phyloP scores from a whole-genome alignment of 2,797 vertebrate genomes.

The Neosilurus mollespiculum region DNA sequence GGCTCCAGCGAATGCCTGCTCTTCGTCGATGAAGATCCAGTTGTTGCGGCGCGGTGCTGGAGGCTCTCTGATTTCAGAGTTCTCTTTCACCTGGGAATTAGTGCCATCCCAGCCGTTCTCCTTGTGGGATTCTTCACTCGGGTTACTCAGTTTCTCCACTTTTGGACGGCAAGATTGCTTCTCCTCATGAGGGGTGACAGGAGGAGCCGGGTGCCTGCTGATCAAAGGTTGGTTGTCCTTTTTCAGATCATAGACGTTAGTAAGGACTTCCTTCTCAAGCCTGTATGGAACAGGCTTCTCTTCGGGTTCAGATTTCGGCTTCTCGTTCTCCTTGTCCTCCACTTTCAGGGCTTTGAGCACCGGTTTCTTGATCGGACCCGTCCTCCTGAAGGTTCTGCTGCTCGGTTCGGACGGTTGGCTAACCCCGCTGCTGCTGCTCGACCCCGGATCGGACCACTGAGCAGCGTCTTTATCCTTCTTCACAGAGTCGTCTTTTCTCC shows the following conservation, averaged over 20 bases:
- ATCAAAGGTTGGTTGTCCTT: slow-evolving; percentile 73
- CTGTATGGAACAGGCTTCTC: slow-evolving; percentile 80
- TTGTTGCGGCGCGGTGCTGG: slow-evolving; percentile 87
- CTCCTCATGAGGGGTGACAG: slow-evolving; percentile 69
- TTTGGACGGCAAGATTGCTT: slow-evolving; percentile 69
- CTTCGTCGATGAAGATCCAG: slow-evolving; percentile 98
- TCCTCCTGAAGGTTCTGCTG: slow-evolving; percentile 80
- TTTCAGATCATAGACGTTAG: slow-evolving; percentile 80
- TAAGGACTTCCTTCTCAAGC: slow-evolving; percentile 80
- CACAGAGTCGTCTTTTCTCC: slow-evolving; percentile 81
- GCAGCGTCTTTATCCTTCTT: slow-evolving; percentile 74
- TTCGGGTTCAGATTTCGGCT: slow-evolving; percentile 84
- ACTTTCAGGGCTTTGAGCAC: slow-evolving; percentile 97
- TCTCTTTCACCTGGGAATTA: slow-evolving; percentile 74
- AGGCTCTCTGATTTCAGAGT: slow-evolving; percentile 70
- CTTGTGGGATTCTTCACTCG: slow-evolving; percentile 70
- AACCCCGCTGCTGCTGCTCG: slow-evolving; percentile 65
- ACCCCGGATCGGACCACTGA: slow-evolving; percentile 78
- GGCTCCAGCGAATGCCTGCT: slow-evolving; percentile 88
- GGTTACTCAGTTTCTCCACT: slow-evolving; percentile 71
- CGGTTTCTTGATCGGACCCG: slow-evolving; percentile 95
- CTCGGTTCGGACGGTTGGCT: slow-evolving; percentile 81
- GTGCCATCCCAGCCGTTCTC: slow-evolving; percentile 77
- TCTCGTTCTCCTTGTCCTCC: slow-evolving; percentile 95
- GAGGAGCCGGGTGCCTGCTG: slow-evolving; percentile 69